These are phyloP conservation scores for Bungarus multicinctus DNA, from an alignment of 2,113 vertebrate species.

Conservation along the genomic window DNA sequence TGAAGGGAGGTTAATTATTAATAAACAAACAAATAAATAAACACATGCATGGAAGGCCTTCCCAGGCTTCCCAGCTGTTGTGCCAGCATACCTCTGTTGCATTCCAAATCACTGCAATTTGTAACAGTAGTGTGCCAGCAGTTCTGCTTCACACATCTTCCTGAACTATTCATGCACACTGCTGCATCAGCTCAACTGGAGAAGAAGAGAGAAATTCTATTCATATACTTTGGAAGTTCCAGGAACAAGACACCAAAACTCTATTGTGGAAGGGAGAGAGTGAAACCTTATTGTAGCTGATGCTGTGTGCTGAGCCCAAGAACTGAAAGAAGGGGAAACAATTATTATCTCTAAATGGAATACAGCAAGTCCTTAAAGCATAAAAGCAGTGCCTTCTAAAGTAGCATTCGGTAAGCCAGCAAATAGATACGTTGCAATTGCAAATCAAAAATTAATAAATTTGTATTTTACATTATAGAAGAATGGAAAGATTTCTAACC, in stretches of 20 bases:
- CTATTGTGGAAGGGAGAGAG: background rate
- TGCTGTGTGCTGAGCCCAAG: background rate
- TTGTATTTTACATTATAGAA: background rate
- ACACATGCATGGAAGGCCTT: background rate
- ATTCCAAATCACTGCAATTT: background rate
- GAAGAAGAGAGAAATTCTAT: background rate
- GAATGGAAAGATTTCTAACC: background rate
- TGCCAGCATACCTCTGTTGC: background rate
- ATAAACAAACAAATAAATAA: background rate
- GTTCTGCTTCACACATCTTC: background rate
- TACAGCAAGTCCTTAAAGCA: background rate
- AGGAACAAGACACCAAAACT: background rate
- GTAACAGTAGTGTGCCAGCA: background rate
- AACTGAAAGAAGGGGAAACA: background rate
- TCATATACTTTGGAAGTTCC: background rate
- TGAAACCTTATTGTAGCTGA: background rate
- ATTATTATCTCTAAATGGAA: background rate
- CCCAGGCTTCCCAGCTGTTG: background rate
- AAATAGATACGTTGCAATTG: background rate
- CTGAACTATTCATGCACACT: background rate
- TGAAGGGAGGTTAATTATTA: background rate
- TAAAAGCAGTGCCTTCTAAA: background rate
- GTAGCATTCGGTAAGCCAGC: background rate
- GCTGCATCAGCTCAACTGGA: background rate
- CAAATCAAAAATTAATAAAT: background rate